Percentiles rank a stretch among this genome's conserved stretches.
Conservation (phyloP, 2,113 vertebrate species). For the Etia nguti region DNA sequence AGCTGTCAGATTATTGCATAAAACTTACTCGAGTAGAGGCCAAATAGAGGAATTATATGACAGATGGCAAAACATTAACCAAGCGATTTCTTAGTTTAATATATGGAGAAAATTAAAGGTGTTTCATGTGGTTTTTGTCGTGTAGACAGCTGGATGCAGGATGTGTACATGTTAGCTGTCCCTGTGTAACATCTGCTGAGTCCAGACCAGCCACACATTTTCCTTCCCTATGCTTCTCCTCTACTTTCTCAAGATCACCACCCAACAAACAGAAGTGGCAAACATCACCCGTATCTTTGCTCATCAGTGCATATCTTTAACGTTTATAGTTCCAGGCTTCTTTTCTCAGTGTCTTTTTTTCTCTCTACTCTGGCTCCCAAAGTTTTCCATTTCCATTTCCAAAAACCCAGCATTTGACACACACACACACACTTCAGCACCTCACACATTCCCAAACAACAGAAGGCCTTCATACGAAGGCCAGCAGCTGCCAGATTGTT, state of each 20-base stretch:
- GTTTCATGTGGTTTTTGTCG: not conserved
- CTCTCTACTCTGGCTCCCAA: not conserved
- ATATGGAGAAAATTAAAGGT: not conserved
- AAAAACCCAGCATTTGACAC: not conserved
- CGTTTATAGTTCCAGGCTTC: not conserved
- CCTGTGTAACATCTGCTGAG: not conserved
- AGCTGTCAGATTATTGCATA: not conserved
- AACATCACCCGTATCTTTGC: not conserved
- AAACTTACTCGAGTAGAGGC: not conserved
- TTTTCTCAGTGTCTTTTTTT: not conserved
- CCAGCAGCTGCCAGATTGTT: conserved; percentile 32
- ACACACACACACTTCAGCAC: not conserved
- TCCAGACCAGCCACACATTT: not conserved
- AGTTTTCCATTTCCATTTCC: not conserved
- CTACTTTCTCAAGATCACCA: not conserved
- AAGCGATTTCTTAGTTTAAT: not conserved
- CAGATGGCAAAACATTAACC: not conserved
- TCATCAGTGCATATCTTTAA: not conserved
- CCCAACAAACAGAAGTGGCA: conserved; percentile 1
- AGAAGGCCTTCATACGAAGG: not conserved
- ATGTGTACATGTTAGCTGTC: not conserved
- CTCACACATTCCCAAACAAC: not conserved
- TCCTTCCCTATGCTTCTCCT: not conserved
- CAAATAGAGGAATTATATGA: not conserved
- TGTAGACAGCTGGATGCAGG: not conserved